Percentiles rank a stretch among this genome's conserved stretches.
Conservation (phyloP, 2,113 vertebrate genomes). For the Burhinus oedicnemus region DNA sequence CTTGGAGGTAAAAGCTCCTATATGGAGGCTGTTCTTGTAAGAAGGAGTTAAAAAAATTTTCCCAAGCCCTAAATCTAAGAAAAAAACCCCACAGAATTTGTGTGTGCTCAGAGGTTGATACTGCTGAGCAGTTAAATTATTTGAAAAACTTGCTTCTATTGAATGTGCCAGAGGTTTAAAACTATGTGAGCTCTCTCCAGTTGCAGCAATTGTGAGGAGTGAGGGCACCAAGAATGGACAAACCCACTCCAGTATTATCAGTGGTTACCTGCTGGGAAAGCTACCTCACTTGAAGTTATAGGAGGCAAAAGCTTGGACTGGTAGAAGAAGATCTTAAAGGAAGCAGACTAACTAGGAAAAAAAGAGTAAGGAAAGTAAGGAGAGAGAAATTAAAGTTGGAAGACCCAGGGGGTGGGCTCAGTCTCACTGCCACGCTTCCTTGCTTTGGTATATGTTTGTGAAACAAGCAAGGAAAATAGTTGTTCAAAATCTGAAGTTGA, state of each 20-base stretch:
- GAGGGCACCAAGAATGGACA: neutral
- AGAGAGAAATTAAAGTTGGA: neutral
- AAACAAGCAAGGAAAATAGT: neutral
- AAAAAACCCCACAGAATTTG: neutral
- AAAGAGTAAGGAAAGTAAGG: neutral
- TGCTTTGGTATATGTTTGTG: neutral
- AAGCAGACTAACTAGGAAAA: neutral
- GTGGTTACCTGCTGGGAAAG: neutral
- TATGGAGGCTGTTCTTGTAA: neutral
- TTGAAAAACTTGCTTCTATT: neutral
- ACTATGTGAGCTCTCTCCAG: rapidly evolving
- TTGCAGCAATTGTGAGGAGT: neutral
- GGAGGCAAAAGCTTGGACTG: neutral
- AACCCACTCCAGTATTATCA: rapidly evolving
- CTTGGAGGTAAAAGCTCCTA: neutral
- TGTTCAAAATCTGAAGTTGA: neutral
- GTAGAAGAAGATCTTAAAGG: neutral
- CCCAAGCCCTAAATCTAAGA: neutral
- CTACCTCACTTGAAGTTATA: neutral
- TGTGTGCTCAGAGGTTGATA: neutral
- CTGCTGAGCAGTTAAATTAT: neutral
- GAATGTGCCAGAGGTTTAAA: neutral
- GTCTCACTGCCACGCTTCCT: neutral
- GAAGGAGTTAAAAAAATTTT: neutral
- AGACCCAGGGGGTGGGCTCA: neutral